phyloP scores from a whole-genome alignment of 2,797 vertebrate species.

The Aphelocoma californica region DNA sequence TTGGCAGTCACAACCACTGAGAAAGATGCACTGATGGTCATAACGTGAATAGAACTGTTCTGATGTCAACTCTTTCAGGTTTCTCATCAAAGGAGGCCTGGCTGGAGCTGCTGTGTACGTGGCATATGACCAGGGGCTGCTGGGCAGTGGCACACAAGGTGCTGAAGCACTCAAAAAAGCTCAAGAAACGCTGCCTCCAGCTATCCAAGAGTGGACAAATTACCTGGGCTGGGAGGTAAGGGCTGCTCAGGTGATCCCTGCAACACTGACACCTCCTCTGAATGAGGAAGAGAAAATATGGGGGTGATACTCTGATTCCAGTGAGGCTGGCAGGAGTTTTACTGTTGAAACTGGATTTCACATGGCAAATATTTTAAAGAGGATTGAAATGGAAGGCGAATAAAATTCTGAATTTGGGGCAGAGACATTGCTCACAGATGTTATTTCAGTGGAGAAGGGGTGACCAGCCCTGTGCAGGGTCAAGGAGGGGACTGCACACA shows the following conservation, averaged over 20 bases:
- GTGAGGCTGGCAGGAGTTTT: background rate
- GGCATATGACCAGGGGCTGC: slow-evolving; percentile 85
- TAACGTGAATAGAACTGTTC: background rate
- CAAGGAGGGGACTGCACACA: background rate
- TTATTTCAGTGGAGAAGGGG: background rate
- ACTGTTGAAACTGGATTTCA: background rate
- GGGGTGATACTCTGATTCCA: background rate
- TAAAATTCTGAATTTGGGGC: background rate
- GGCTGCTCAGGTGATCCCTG: background rate
- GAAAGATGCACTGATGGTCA: background rate
- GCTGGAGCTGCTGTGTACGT: slow-evolving; percentile 89
- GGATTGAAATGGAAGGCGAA: background rate
- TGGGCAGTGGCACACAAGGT: slow-evolving; percentile 82
- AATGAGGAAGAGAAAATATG: background rate
- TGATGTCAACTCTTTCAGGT: slow-evolving; percentile 69
- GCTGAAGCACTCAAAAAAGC: slow-evolving; percentile 83
- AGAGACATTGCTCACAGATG: background rate
- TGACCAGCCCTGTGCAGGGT: background rate
- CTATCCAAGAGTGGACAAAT: slow-evolving; percentile 86
- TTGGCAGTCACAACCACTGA: background rate
- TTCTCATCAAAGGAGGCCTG: slow-evolving; percentile 86
- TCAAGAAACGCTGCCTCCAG: slow-evolving; percentile 81
- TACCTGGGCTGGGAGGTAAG: slow-evolving; percentile 88
- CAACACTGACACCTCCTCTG: background rate
- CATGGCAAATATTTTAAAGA: background rate